A percentile compares a stretch with the other conserved stretches of the same genome.
These are phyloP conservation scores for Nyctibius grandis DNA, from an alignment of 2,797 vertebrate species.

Conservation along the genomic window DNA sequence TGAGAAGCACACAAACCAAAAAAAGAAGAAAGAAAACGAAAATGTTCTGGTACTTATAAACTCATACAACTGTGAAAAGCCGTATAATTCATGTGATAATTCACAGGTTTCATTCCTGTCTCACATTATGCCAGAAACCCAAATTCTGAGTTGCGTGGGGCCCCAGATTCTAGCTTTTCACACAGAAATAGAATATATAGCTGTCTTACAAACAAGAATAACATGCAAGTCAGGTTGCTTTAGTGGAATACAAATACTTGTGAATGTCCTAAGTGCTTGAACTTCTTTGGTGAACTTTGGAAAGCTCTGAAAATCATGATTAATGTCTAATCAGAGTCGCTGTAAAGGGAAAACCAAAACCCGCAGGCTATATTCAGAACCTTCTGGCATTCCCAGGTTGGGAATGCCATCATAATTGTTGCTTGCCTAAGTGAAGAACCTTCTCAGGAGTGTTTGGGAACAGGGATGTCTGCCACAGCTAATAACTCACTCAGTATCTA, in stretches of 20 bases:
- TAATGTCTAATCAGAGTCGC: slow-evolving; percentile 55
- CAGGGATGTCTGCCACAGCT: slow-evolving; percentile 73
- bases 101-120: neutral
- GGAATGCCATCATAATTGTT: slow-evolving; percentile 64
- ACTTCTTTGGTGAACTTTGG: slow-evolving; percentile 64
- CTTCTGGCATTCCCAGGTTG: slow-evolving; percentile 45
- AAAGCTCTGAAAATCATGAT: slow-evolving; percentile 62
- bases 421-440: slow-evolving; percentile 59
- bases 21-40: neutral
- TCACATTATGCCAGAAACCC: neutral
- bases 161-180: neutral
- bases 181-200: neutral
- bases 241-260: neutral
- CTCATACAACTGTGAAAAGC: neutral
- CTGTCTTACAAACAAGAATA: neutral
- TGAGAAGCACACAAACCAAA: neutral
- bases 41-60: neutral
- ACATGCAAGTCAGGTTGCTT: neutral
- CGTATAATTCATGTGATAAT: neutral
- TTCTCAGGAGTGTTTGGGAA: slow-evolving; percentile 71
- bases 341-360: slow-evolving; percentile 8
- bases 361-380: slow-evolving; percentile 16
- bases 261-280: slow-evolving; percentile 39
- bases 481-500: slow-evolving; percentile 77
- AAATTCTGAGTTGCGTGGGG: neutral